Evolutionary conservation across 2,888 invertebrate genomes (phyloP).

Genomic region (Agrochola litura): DNA sequence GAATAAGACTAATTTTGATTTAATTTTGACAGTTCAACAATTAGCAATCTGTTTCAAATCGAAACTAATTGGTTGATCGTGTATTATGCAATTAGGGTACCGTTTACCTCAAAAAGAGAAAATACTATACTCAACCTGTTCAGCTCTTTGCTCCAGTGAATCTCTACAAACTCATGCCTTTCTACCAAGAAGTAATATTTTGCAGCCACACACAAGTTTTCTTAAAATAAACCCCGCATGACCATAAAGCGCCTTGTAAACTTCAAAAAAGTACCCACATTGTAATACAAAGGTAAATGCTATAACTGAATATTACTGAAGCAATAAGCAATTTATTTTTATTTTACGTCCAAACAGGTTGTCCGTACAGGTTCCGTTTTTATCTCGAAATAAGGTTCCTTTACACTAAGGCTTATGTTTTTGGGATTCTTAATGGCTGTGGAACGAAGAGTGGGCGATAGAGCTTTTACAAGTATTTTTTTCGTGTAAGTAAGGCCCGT

Average conservation of each 20-base stretch:
- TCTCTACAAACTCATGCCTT: neutral
- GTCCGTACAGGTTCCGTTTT: slow-evolving; percentile 37
- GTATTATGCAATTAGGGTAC: no score
- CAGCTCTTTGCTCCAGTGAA: neutral
- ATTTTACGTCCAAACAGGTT: slow-evolving; percentile 47
- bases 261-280: slow-evolving; percentile 34
- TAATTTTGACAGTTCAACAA: no score
- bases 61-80: no score
- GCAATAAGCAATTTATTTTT: slow-evolving; percentile 63
- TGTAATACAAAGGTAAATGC: slow-evolving; percentile 41
- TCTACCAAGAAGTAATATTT: neutral
- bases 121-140: neutral
- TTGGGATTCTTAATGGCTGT: neutral
- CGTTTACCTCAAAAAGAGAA: neutral
- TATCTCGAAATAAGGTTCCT: slow-evolving; percentile 42
- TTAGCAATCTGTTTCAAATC: no score
- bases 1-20: no score
- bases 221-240: slow-evolving; percentile 25
- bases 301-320: slow-evolving; percentile 52
- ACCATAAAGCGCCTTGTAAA: slow-evolving; percentile 23
- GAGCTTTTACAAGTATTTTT: neutral
- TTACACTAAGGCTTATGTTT: slow-evolving; percentile 38
- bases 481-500: fast-evolving
- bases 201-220: neutral
- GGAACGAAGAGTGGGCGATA: neutral